Evolutionary conservation across 1,140 invertebrate genomes (phyloP), one percentile per base, ranked within the genome.

Genomic region (Drosophila lacteicornis): DNA sequence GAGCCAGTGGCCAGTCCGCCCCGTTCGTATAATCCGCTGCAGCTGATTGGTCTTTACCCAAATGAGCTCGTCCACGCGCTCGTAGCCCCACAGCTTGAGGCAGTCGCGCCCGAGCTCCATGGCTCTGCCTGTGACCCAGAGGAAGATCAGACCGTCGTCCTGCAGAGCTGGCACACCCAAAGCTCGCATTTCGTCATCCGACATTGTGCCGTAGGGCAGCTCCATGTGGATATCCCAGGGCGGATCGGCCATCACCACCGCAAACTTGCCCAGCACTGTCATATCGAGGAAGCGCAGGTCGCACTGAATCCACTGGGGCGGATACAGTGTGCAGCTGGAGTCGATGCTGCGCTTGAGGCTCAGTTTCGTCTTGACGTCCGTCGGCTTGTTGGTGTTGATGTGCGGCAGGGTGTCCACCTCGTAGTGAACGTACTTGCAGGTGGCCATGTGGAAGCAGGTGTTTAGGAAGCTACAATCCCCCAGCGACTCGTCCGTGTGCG

Each of bases 41-140:
- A 99, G 93, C 91, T 99, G 99, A 94, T 99, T 99, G 0, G 98
- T 99, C 94, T 99, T 99, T 4, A 99, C 98, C 99, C 99, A 99
- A 80, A 99, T 99, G 11, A 99, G 95, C 92, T 99, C 99, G 92
- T 99, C 98, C 2, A 99, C 97, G 67, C 98, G 94, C 92, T 99
- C 97, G 92, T 99, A 99, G 19, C 98, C 98, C 97, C 97, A 99
- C 1, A 99, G 91, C 81, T 98, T 96, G 4, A 99, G 93, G 87
- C 98, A 99, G 91, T 99, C 98, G 40, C 98, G 94, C 0, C 98
- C 98, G 9, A 99, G 93, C 93, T 99, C 98, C 98, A 99, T 99
- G 0, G 98, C 98, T 91, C 98, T 95, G 46, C 98, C 98, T 17
- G 98, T 99, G 0, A 99, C 99, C 98, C 98, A 99, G 1, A 99